These are phyloP conservation scores for Tor tambroides DNA, from an alignment of 2,113 vertebrate species.

Conservation along the genomic window DNA sequence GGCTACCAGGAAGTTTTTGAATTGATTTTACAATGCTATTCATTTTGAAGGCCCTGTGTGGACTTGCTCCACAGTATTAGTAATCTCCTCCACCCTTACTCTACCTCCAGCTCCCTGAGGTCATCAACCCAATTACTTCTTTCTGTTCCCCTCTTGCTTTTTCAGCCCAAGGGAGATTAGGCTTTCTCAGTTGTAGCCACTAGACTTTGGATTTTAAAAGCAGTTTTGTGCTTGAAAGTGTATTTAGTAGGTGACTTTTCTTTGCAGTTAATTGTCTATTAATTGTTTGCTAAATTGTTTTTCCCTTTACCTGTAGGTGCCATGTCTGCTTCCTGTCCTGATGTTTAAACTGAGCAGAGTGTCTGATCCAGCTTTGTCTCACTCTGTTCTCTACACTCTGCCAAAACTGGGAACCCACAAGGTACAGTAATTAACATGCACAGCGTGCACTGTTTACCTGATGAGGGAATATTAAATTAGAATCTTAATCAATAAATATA, in stretches of 20 bases:
- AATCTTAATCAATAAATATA: background rate
- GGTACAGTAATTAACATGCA: slow-evolving; percentile 71
- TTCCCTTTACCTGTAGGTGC: slow-evolving; percentile 76
- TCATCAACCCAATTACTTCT: slow-evolving; percentile 10
- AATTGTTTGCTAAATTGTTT: background rate
- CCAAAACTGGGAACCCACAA: slow-evolving; percentile 90
- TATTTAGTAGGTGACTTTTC: background rate
- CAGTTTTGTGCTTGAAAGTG: background rate
- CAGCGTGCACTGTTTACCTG: slow-evolving; percentile 1
- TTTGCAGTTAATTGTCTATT: background rate
- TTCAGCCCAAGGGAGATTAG: background rate
- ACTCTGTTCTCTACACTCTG: slow-evolving; percentile 84
- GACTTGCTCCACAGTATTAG: slow-evolving; percentile 8
- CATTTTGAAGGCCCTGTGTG: background rate
- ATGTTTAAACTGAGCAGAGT: slow-evolving; percentile 86
- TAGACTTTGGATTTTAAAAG: background rate
- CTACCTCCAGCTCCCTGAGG: background rate
- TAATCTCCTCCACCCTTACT: background rate
- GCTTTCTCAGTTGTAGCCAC: background rate
- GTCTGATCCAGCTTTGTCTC: slow-evolving; percentile 77
- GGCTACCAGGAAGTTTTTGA: background rate
- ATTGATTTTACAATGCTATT: slow-evolving; percentile 15
- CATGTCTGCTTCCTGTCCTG: slow-evolving; percentile 86
- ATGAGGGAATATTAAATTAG: background rate
- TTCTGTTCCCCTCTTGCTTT: slow-evolving; percentile 5